Percentiles rank a stretch among this genome's conserved stretches.
Conservation (phyloP, 2,888 invertebrate species). For the Cheilosia scutellata region DNA sequence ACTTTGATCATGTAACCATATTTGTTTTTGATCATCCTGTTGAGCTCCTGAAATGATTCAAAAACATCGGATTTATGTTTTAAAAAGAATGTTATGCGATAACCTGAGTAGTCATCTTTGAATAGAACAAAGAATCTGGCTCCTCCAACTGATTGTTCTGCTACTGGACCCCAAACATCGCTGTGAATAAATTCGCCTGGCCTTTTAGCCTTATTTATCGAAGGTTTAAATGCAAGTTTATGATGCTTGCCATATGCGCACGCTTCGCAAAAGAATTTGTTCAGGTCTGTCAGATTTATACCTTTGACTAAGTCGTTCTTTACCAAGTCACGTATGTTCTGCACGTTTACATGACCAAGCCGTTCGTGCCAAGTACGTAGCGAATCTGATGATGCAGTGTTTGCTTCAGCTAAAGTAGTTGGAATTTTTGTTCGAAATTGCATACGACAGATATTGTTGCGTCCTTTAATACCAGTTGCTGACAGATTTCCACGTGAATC, state of each 20-base stretch:
- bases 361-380: background rate
- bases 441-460: background rate
- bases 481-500: background rate
- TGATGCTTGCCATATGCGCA: background rate
- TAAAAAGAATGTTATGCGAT: background rate
- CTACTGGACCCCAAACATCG: background rate
- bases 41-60: background rate
- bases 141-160: background rate
- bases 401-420: background rate
- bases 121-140: background rate
- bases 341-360: background rate
- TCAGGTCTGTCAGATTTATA: background rate
- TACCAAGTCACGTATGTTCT: background rate
- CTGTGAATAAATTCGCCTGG: background rate
- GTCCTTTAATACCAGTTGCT: background rate
- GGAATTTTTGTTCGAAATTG: background rate
- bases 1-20: background rate
- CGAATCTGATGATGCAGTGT: background rate
- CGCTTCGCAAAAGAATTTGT: background rate
- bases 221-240: background rate
- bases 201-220: background rate
- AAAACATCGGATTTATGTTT: background rate
- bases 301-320: background rate
- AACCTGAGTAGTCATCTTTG: constrained; percentile 5
- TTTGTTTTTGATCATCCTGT: background rate